Base-by-base conservation (phyloP, 2,113 vertebrate species). In the Brachyhypopomus gauderio region DNA sequence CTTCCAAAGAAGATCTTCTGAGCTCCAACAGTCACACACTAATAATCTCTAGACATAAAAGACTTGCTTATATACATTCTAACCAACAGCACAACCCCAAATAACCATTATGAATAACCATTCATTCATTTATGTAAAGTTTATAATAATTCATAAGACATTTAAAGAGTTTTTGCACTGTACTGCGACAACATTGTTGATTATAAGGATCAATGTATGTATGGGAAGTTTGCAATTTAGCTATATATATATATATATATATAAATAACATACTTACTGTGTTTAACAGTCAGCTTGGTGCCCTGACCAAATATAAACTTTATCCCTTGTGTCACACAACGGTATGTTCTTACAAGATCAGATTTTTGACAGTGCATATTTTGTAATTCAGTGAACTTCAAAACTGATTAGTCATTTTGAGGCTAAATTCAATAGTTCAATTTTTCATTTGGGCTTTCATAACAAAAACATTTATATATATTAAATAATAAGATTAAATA, bases 21-120 rank as follows among this genome's bases (percentile, higher is more conserved):
- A 0, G 55, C 67, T 16, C 66, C 80, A 73, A 73, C 34, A 52
- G 86, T 88, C 85, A 88, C 88, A 89, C 86, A 86, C 30, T 78
- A 45, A 72, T 20, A 69, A 64, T 8, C 36, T 48, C 41, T 48
- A 25, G 36, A 52, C 83, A 84, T 67, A 52, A 62, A 79, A 79
- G 71, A 3, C 1, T 19, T 52, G 9, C 4, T 12, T 25, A 23
- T 0, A 5, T 7, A 45, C 19, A 25, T 8, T 5, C 6, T 78
- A 56, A 23, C n/a, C 55, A 23, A 52, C 5, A 17, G 0, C 12
- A 71, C 22, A 38, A 22, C 3, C 27, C 8, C 20, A 19, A 20
- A 2, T 38, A 38, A 36, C 5, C 20, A n/a, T 60, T 19, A 23
- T 62, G 20, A 56, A 30, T 30, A 41, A 41, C 9, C 9, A 8